phyloP scores from a whole-genome alignment of 2,797 vertebrate genomes.

The Pseudotriccus pelzelni region DNA sequence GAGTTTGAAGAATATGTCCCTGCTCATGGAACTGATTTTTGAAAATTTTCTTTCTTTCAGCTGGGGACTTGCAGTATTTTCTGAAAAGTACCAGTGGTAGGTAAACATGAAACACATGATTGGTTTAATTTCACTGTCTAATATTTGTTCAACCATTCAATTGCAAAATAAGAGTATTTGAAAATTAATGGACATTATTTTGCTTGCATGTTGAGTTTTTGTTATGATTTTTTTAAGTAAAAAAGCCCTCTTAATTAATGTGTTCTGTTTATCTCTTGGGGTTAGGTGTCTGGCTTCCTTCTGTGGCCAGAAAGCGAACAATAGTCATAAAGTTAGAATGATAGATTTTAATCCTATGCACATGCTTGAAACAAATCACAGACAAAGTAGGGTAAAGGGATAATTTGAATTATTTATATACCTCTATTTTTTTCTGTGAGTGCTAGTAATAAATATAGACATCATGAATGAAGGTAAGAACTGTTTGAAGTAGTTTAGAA shows the following conservation, averaged over 20 bases:
- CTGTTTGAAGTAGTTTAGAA: not conserved
- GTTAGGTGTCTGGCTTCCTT: not conserved
- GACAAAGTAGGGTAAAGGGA: not conserved
- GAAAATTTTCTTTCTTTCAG: constrained; percentile 72
- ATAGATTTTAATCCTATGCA: not conserved
- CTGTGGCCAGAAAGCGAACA: not conserved
- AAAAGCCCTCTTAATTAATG: not conserved
- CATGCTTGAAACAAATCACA: not conserved
- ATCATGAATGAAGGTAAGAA: not conserved
- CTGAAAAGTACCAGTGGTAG: constrained; percentile 94
- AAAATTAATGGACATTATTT: not conserved
- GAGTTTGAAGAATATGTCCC: not conserved
- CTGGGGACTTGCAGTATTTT: constrained; percentile 90
- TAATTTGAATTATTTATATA: not conserved
- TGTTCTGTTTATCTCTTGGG: not conserved
- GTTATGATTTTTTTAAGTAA: not conserved
- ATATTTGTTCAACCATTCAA: not conserved
- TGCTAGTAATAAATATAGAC: not conserved
- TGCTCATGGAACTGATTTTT: not conserved
- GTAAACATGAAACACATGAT: constrained; percentile 27
- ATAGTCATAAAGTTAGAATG: not conserved
- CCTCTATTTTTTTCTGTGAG: not conserved
- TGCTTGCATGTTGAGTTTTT: not conserved
- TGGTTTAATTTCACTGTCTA: not conserved
- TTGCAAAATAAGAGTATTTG: not conserved